Evolutionary conservation across 2,797 vertebrate species (phyloP).

Genomic region (Acipenser transmontanus): DNA sequence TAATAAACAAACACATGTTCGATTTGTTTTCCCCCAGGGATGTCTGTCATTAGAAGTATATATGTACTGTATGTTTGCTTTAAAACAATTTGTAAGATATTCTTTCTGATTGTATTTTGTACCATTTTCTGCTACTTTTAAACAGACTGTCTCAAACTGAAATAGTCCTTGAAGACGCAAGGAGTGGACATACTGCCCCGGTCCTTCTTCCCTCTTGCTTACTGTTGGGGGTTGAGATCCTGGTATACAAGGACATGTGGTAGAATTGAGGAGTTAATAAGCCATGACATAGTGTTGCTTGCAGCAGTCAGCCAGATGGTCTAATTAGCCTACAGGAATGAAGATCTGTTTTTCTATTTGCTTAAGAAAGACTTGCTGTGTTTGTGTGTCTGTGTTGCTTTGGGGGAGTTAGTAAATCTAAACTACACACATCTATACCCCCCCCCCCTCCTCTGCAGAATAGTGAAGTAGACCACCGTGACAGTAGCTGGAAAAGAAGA

Average conservation of each 20-base stretch:
- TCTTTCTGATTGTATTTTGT: too few relatives aligned
- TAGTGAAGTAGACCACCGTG: too few relatives aligned
- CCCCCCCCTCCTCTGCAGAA: too few relatives aligned
- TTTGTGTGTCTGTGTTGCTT: background rate
- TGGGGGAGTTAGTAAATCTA: background rate
- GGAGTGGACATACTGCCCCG: background rate
- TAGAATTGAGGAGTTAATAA: slow-evolving; percentile 58
- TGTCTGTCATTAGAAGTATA: too few relatives aligned
- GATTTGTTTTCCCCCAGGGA: too few relatives aligned
- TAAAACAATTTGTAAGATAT: too few relatives aligned
- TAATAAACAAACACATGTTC: too few relatives aligned
- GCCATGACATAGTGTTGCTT: slow-evolving; percentile 41
- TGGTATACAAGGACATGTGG: slow-evolving; percentile 38
- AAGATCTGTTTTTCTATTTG: slow-evolving; percentile 47
- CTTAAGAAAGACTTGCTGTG: slow-evolving; percentile 52
- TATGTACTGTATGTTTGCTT: too few relatives aligned
- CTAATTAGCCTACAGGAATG: slow-evolving; percentile 51
- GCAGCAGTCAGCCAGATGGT: slow-evolving; percentile 61
- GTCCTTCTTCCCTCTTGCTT: slow-evolving; percentile 3
- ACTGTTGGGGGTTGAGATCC: slow-evolving; percentile 12
- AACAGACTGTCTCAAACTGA: too few relatives aligned
- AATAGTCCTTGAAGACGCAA: slow-evolving; percentile 27
- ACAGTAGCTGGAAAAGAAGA: too few relatives aligned
- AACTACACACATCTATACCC: too few relatives aligned
- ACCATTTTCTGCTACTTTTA: too few relatives aligned